A percentile compares a stretch with the other conserved stretches of the same genome.
Conservation (phyloP, 92 coral and sea anemone species). For the Heliopora coerulea region DNA sequence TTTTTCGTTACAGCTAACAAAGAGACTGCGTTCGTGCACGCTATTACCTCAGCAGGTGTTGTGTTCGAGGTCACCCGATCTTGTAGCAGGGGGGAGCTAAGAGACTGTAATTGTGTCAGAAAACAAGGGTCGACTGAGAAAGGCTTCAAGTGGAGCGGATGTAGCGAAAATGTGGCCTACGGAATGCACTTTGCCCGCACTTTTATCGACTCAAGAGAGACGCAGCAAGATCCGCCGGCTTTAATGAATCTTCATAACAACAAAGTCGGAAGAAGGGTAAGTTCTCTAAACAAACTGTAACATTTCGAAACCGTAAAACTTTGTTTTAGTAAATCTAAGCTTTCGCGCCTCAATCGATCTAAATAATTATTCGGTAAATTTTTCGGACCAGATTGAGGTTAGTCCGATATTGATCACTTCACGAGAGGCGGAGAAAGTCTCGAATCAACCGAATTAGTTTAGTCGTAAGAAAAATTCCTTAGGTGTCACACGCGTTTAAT, state of each 20-base stretch:
- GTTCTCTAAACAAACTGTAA: conserved; percentile 34
- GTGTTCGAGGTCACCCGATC: conserved; percentile 94
- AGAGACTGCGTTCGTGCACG: conserved; percentile 94
- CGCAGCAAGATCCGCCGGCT: conserved; percentile 84
- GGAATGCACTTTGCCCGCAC: conserved; percentile 86
- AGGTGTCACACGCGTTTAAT: too few species aligned
- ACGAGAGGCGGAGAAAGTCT: too few species aligned
- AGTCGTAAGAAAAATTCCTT: too few species aligned
- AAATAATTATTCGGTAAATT: too few species aligned
- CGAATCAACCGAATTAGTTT: too few species aligned
- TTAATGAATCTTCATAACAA: conserved; percentile 95
- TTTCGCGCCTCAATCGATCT: too few species aligned
- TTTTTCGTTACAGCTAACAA: conserved; percentile 85
- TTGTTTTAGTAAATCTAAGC: too few species aligned
- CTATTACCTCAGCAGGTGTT: conserved; percentile 94
- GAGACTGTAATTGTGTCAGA: conserved; percentile 73
- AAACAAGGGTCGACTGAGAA: conserved; percentile 63
- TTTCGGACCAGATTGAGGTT: too few species aligned
- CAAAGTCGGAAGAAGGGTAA: conserved; percentile 90
- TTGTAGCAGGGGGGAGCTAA: conserved; percentile 91
- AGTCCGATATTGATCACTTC: too few species aligned
- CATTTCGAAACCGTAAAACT: too few species aligned
- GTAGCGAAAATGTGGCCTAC: conserved; percentile 85
- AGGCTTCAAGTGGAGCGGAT: conserved; percentile 98
- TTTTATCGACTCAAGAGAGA: conserved; percentile 92